A percentile compares a stretch with the other conserved stretches of the same genome.
Conservation (phyloP, 2,113 vertebrate genomes). For the Pseudorectes ferrugineus region DNA sequence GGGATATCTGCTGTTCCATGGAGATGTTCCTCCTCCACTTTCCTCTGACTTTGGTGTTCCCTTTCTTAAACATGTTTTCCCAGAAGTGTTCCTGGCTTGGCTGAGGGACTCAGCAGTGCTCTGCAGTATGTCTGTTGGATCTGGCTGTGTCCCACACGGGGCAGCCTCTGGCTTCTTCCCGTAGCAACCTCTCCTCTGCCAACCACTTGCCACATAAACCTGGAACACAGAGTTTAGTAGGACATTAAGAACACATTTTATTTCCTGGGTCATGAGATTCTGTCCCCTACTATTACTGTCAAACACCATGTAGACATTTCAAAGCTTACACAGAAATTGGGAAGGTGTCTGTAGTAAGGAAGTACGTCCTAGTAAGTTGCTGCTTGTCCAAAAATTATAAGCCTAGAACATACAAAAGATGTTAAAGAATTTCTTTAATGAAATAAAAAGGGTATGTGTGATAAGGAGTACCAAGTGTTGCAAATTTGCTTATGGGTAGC, state of each 20-base stretch:
- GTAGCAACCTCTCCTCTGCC: neutral
- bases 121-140: neutral
- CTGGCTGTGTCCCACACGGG: neutral
- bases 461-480: neutral
- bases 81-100: neutral
- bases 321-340: neutral
- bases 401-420: neutral
- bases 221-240: neutral
- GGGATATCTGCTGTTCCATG: neutral
- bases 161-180: neutral
- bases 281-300: neutral
- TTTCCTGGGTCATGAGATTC: neutral
- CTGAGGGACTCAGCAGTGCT: neutral
- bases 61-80: neutral
- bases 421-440: neutral
- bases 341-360: neutral
- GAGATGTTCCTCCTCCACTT: neutral
- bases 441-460: neutral
- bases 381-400: neutral
- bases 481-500: neutral
- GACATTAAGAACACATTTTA: neutral
- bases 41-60: neutral
- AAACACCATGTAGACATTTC: neutral
- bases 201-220: neutral
- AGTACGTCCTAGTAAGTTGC: neutral